These are phyloP conservation scores for Mormyrus proboscirostris DNA, from an alignment of 2,797 vertebrate genomes.

Conservation along the genomic window DNA sequence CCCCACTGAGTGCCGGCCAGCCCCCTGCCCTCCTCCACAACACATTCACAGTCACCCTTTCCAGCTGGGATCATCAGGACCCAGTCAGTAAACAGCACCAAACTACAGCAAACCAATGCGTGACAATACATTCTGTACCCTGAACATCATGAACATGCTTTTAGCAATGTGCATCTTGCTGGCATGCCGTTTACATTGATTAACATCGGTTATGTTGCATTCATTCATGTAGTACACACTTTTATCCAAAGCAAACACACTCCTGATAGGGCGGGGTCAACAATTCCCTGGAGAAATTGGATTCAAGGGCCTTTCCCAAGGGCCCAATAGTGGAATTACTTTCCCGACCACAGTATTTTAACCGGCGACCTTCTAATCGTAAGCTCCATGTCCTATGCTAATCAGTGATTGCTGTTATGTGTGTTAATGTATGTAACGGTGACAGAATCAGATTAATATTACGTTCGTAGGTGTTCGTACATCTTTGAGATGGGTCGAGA, in stretches of 20 bases:
- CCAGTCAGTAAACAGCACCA: neutral
- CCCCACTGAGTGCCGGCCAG: neutral
- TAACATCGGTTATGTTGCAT: neutral
- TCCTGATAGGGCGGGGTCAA: neutral
- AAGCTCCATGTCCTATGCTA: neutral
- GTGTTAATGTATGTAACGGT: neutral
- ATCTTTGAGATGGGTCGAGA: neutral
- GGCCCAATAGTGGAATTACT: neutral
- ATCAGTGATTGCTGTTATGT: neutral
- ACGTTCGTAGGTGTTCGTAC: neutral
- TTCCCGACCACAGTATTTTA: neutral
- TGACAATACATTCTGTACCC: neutral
- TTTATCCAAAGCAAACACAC: neutral
- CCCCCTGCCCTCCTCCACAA: neutral
- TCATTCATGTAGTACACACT: neutral
- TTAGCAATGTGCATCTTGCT: neutral
- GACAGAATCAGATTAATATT: neutral
- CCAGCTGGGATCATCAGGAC: neutral
- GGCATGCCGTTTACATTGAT: neutral
- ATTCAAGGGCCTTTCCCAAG: neutral
- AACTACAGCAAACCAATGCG: neutral
- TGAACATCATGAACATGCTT: neutral
- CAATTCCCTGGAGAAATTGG: neutral
- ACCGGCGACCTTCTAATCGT: neutral
- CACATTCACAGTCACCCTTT: neutral